These are phyloP conservation scores for Hafferia zeledoni DNA, from an alignment of 2,797 vertebrate species.

Conservation along the genomic window DNA sequence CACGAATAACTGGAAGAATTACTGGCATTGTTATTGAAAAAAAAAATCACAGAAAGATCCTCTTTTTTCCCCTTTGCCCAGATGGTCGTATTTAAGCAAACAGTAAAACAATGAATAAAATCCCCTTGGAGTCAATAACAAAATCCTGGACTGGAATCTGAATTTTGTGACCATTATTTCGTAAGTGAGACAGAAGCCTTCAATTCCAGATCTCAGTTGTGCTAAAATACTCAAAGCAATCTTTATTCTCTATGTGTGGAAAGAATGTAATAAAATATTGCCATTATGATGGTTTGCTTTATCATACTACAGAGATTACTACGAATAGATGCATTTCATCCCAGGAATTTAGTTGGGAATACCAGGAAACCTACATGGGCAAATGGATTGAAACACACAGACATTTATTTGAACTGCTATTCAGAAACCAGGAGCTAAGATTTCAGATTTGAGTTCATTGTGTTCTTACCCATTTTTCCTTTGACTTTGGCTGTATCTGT, in stretches of 20 bases:
- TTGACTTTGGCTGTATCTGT: neutral
- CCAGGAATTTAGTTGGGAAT: neutral
- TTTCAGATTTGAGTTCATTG: neutral
- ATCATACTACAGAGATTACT: neutral
- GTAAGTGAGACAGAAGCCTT: conserved; percentile 7
- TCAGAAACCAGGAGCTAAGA: neutral
- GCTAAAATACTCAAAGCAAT: conserved; percentile 28
- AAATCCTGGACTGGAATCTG: conserved; percentile 12
- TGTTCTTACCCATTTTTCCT: neutral
- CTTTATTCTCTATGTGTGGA: neutral
- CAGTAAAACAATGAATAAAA: conserved; percentile 13
- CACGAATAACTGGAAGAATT: neutral
- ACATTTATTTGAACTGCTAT: neutral
- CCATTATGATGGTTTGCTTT: neutral
- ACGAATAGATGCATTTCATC: neutral
- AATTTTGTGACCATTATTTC: conserved; percentile 10
- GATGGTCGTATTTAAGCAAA: neutral
- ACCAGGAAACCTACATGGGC: neutral
- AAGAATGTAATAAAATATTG: conserved; percentile 24
- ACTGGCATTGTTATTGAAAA: neutral
- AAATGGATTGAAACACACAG: neutral
- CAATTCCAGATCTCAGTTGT: conserved; percentile 26
- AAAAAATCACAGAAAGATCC: neutral
- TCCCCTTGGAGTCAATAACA: neutral
- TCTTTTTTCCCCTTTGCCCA: neutral